Conservation (phyloP, 1,140 invertebrate species). For the Melipona quadrifasciata region DNA sequence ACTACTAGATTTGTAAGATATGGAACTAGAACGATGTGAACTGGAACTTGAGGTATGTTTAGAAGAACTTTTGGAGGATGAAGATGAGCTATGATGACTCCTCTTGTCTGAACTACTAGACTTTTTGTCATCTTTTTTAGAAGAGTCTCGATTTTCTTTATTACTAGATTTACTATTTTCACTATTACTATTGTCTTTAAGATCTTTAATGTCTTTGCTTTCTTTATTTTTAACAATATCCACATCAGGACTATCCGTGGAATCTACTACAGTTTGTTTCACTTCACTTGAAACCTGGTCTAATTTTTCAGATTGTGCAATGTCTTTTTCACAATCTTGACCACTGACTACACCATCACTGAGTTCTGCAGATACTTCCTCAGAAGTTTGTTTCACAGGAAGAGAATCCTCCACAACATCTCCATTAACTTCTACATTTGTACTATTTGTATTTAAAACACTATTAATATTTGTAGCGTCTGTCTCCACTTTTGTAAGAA, state of each 20-base stretch:
- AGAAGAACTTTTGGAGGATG: slow-evolving; percentile 81
- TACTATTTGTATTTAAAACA: slow-evolving; percentile 62
- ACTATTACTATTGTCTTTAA: slow-evolving; percentile 64
- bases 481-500: slow-evolving; percentile 85
- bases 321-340: slow-evolving; percentile 49
- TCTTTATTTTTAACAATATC: slow-evolving; percentile 75
- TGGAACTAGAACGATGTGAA: slow-evolving; percentile 76
- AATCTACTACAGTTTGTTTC: slow-evolving; percentile 69
- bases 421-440: slow-evolving; percentile 61
- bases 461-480: slow-evolving; percentile 73
- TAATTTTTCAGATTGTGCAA: slow-evolving; percentile 52
- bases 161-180: slow-evolving; percentile 76
- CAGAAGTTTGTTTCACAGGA: slow-evolving; percentile 59
- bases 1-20: slow-evolving; percentile 77
- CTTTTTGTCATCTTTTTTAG: slow-evolving; percentile 78
- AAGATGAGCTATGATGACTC: slow-evolving; percentile 81
- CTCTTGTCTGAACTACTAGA: slow-evolving; percentile 76
- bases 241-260: slow-evolving; percentile 65
- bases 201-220: slow-evolving; percentile 70
- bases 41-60: slow-evolving; percentile 72
- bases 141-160: slow-evolving; percentile 78
- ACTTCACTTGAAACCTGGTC: slow-evolving; percentile 64
- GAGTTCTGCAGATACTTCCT: slow-evolving; percentile 59
- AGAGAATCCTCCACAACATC: slow-evolving; percentile 56
- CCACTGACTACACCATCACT: slow-evolving; percentile 68